Conservation (phyloP, 2,888 invertebrate genomes). For the Apodemia duryi region DNA sequence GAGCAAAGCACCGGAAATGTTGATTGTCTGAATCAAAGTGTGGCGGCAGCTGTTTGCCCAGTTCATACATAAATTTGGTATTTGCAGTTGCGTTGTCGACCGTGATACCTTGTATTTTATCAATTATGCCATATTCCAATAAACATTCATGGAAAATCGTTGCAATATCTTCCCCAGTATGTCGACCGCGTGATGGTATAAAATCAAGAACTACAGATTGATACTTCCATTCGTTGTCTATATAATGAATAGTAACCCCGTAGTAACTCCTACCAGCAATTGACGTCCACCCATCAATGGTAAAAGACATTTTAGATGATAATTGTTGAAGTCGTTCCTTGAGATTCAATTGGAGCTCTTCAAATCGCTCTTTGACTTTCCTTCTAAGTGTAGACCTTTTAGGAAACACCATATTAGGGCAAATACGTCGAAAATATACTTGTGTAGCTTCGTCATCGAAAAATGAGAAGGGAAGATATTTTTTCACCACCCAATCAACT, state of each 20-base stretch:
- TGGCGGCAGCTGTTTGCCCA: constrained; percentile 34
- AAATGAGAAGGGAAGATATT: constrained; percentile 34
- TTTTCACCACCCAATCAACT: constrained; percentile 34
- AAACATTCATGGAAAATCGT: constrained; percentile 28
- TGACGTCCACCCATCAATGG: too few species aligned
- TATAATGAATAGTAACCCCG: too few species aligned
- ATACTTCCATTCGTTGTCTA: too few species aligned
- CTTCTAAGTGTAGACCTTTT: constrained; percentile 34
- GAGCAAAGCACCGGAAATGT: constrained; percentile 36
- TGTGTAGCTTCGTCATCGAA: too few species aligned
- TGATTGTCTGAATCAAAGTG: constrained; percentile 35
- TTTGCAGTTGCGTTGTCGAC: constrained; percentile 35
- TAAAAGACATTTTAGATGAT: too few species aligned
- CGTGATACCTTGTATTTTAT: constrained; percentile 33
- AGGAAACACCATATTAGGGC: constrained; percentile 34
- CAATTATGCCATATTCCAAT: constrained; percentile 24
- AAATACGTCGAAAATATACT: constrained; percentile 33
- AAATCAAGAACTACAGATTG: constrained; percentile 34
- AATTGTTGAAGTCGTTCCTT: too few species aligned
- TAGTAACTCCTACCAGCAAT: constrained; percentile 34
- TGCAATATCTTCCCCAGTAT: constrained; percentile 33
- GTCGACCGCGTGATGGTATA: constrained; percentile 33
- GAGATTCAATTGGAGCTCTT: too few species aligned
- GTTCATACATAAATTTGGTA: constrained; percentile 36
- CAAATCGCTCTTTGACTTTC: too few species aligned